Conservation (phyloP, 2,113 vertebrate species). For the Columba janthina region DNA sequence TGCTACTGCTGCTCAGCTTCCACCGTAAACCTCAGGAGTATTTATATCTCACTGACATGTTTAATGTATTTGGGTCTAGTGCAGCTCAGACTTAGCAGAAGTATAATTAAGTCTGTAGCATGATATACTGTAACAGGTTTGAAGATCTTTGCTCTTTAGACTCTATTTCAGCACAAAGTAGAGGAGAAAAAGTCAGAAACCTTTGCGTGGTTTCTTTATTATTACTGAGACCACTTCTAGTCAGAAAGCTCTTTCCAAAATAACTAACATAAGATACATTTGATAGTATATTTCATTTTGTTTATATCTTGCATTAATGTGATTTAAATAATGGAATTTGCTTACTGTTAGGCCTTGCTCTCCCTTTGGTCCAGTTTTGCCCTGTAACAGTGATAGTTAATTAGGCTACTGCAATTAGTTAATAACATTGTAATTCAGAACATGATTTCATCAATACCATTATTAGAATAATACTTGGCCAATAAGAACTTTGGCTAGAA, state of each 20-base stretch:
- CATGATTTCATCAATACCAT: neutral
- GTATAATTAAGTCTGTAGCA: neutral
- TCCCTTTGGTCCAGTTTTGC: slow-evolving; percentile 82
- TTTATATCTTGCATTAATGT: neutral
- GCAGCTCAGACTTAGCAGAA: neutral
- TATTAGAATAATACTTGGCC: neutral
- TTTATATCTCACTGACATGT: neutral
- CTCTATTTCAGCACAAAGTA: neutral
- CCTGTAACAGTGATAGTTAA: slow-evolving; percentile 68
- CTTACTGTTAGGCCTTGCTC: slow-evolving; percentile 87
- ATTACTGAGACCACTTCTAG: neutral
- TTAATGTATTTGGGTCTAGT: neutral
- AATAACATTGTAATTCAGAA: neutral
- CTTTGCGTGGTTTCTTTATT: neutral
- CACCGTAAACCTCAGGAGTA: neutral
- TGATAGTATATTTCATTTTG: neutral
- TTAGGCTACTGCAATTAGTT: neutral
- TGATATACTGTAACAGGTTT: neutral
- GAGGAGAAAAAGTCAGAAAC: neutral
- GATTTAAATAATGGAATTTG: slow-evolving; percentile 15
- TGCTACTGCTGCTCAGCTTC: neutral
- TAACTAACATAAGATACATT: neutral
- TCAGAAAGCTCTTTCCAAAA: neutral
- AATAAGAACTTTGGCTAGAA: neutral
- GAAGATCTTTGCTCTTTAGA: neutral